Evolutionary conservation across 2,113 vertebrate species (phyloP).

Genomic region (Propithecus coquereli): DNA sequence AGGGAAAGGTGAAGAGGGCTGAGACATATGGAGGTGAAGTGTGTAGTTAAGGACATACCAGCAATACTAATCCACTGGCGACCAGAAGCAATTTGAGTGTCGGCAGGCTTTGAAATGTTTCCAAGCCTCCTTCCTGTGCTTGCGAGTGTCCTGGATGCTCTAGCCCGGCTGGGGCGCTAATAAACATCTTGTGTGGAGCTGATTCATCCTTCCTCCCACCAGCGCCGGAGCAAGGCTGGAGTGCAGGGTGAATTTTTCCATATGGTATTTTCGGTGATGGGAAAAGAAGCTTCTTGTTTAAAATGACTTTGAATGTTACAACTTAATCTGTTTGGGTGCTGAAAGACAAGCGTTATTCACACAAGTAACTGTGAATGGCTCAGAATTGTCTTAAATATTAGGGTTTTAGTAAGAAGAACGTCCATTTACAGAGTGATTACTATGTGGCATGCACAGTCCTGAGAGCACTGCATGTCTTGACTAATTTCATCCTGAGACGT

Average conservation of each 20-base stretch:
- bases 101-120: conserved; percentile 24
- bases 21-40: conserved; percentile 57
- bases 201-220: conserved; percentile 11
- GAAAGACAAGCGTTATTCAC: not conserved
- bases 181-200: not conserved
- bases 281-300: not conserved
- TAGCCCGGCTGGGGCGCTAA: not conserved
- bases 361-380: not conserved
- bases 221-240: not conserved
- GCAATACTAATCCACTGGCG: not conserved
- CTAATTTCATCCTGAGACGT: not conserved
- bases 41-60: not conserved
- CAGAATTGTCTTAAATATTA: not conserved
- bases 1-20: conserved; percentile 60
- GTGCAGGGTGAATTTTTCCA: not conserved
- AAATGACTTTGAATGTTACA: not conserved
- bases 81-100: conserved; percentile 14
- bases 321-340: not conserved
- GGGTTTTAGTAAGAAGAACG: not conserved
- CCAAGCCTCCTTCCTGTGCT: conserved; percentile 17
- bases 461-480: not conserved
- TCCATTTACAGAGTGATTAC: not conserved
- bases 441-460: not conserved
- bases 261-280: not conserved
- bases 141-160: not conserved